Evolutionary conservation across 2,113 vertebrate genomes (phyloP).

Genomic region (Circaetus cinerascens): DNA sequence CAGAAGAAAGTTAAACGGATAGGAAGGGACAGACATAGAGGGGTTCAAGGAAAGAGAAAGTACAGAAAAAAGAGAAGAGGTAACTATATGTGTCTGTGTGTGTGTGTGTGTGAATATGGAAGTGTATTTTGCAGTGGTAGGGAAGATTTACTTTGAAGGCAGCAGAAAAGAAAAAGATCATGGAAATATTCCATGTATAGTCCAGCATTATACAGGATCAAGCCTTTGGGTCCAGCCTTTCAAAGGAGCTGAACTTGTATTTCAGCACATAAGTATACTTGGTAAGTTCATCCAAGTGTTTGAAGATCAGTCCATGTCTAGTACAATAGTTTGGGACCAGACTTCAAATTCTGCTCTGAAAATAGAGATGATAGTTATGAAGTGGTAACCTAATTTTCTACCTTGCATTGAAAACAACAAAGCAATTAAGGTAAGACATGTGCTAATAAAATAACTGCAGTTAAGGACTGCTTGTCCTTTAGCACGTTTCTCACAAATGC

Average conservation of each 20-base stretch:
- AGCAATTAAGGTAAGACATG: background rate
- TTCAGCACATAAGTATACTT: background rate
- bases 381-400: background rate
- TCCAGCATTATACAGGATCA: background rate
- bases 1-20: background rate
- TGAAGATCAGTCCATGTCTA: background rate
- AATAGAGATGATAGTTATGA: background rate
- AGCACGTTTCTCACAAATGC: background rate
- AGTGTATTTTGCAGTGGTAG: background rate
- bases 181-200: background rate
- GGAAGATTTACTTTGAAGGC: background rate
- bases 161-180: background rate
- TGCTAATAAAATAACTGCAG: background rate
- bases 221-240: background rate
- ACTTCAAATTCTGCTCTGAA: background rate
- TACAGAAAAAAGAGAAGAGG: background rate
- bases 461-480: background rate
- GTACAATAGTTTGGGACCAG: background rate
- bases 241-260: background rate
- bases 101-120: background rate
- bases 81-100: background rate
- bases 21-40: background rate
- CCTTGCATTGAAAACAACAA: background rate
- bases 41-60: background rate
- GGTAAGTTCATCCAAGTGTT: background rate